phyloP scores from a whole-genome alignment of 2,113 vertebrate genomes.

The Todiramphus saurophagus region DNA sequence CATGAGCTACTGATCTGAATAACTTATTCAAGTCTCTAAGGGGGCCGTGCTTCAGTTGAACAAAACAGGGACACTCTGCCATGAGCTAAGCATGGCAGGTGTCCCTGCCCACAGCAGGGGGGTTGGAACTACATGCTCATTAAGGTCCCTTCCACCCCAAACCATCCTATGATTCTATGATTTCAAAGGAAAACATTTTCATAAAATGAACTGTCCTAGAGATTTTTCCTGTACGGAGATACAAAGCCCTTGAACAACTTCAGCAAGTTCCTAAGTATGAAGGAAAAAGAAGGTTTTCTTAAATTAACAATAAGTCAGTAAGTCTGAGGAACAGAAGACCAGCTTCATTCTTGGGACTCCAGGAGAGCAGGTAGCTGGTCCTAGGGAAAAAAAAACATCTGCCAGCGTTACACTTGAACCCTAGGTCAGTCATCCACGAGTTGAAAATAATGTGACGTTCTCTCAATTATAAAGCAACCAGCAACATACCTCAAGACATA shows the following conservation, averaged over 20 bases:
- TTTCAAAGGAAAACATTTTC: neutral
- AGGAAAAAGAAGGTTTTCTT: neutral
- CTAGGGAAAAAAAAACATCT: neutral
- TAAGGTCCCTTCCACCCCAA: no score
- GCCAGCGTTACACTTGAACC: neutral
- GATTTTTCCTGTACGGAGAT: neutral
- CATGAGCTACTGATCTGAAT: neutral
- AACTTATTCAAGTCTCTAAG: neutral
- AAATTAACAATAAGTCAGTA: neutral
- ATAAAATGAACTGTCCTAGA: neutral
- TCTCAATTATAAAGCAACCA: neutral
- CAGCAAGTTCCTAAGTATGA: neutral
- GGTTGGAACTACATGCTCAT: no score
- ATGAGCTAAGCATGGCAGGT: neutral
- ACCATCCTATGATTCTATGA: no score
- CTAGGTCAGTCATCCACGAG: neutral
- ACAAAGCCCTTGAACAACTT: neutral
- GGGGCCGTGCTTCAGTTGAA: neutral
- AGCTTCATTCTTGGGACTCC: neutral
- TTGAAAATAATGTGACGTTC: neutral
- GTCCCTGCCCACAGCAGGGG: no score
- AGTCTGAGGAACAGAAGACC: neutral
- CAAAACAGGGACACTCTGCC: accelerated
- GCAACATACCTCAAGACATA: neutral
- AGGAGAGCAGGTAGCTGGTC: neutral